Percentiles rank a stretch among this genome's conserved stretches.
Evolutionary conservation across 1,140 invertebrate species (phyloP).

Genomic region (Ostrea edulis): DNA sequence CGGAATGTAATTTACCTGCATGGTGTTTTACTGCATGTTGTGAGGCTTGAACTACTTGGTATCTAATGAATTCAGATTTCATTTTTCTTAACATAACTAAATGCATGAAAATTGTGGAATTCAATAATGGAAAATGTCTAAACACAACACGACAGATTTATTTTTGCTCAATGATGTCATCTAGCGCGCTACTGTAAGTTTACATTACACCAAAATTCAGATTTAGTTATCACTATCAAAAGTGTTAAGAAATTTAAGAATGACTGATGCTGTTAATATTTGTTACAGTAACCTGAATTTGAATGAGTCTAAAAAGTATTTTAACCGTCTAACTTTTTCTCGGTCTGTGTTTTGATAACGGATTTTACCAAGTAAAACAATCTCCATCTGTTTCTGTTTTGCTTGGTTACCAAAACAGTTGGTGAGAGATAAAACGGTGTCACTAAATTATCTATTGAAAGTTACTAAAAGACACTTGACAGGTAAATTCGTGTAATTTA

Average conservation of each 20-base stretch:
- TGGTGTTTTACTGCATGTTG: conserved; percentile 15
- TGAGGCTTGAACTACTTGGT: not conserved
- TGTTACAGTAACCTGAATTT: not conserved
- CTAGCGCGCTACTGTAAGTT: not conserved
- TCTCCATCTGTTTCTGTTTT: not conserved
- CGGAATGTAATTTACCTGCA: not conserved
- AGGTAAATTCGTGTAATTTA: not conserved
- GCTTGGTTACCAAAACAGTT: not conserved
- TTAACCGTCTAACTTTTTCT: not conserved
- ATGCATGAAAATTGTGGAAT: not conserved
- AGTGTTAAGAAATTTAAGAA: too few species aligned
- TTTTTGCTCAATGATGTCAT: not conserved
- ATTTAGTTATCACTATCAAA: too few species aligned
- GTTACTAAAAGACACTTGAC: not conserved
- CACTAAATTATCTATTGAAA: not conserved
- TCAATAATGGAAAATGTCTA: not conserved
- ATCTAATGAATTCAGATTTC: conserved; percentile 20
- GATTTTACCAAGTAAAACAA: not conserved
- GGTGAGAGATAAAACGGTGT: not conserved
- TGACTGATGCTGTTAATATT: too few species aligned
- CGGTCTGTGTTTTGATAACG: not conserved
- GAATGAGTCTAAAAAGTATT: not conserved
- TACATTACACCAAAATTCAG: not conserved
- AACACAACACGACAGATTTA: not conserved
- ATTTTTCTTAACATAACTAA: conserved; percentile 24